A percentile compares a stretch with the other conserved stretches of the same genome.
Conservation (phyloP, 2,113 vertebrate genomes). For the Serilophus lunatus region DNA sequence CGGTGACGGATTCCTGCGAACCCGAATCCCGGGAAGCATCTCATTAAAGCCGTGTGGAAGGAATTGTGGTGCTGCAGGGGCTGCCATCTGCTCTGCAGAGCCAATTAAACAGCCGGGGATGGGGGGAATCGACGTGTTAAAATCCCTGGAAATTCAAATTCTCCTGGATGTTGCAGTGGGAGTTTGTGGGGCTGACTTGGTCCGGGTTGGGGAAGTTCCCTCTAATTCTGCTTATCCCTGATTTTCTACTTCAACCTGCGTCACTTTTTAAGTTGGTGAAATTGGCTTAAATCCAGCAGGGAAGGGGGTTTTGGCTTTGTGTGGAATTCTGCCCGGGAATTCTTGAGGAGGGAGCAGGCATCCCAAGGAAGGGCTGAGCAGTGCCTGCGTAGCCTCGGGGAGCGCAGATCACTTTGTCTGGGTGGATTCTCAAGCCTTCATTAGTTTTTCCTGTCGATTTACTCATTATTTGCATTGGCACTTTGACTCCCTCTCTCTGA, state of each 20-base stretch:
- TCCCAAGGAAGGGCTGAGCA: background rate
- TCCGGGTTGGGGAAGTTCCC: background rate
- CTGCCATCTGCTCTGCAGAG: slow-evolving; percentile 57
- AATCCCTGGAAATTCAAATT: background rate
- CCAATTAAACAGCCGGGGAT: background rate
- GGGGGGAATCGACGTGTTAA: background rate
- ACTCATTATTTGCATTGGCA: slow-evolving; percentile 58
- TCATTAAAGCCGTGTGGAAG: slow-evolving; percentile 23
- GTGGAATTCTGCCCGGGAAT: background rate
- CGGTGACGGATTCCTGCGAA: background rate
- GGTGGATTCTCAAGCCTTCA: background rate
- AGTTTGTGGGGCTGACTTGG: background rate
- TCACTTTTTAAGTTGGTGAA: background rate
- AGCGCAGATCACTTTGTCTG: background rate
- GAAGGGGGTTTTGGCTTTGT: background rate
- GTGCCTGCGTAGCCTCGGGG: slow-evolving; percentile 22
- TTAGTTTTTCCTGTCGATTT: slow-evolving; percentile 47
- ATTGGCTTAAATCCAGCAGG: background rate
- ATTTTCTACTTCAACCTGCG: background rate
- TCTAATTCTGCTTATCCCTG: background rate
- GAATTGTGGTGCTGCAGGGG: background rate
- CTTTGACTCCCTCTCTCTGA: background rate
- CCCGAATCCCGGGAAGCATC: background rate
- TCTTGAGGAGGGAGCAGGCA: background rate
- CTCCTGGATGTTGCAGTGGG: background rate